Evolutionary conservation across 2,797 vertebrate species (phyloP).

Genomic region (Malurus splendens): DNA sequence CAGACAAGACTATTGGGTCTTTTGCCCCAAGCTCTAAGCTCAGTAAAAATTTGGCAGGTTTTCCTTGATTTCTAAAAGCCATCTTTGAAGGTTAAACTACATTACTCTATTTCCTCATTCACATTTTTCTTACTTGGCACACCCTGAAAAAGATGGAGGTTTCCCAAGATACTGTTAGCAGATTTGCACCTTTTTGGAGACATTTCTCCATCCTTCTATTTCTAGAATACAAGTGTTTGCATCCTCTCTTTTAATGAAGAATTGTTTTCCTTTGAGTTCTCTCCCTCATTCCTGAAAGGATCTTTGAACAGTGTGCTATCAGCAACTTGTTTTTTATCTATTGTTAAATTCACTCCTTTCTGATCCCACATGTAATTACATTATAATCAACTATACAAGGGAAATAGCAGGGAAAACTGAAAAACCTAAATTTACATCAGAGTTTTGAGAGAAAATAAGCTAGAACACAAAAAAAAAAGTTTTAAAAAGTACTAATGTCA

Average conservation of each 20-base stretch:
- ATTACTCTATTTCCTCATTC: background rate
- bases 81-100: background rate
- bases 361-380: background rate
- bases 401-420: background rate
- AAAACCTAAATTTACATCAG: background rate
- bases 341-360: background rate
- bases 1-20: background rate
- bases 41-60: background rate
- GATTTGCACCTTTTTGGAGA: background rate
- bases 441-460: background rate
- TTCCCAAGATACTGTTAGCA: background rate
- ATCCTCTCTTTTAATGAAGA: background rate
- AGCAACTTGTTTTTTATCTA: background rate
- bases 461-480: background rate
- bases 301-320: background rate
- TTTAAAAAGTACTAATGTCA: background rate
- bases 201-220: background rate
- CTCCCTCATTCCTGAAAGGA: background rate
- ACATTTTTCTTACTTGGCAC: background rate
- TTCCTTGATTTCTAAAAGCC: background rate
- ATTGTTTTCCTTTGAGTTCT: background rate
- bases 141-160: background rate
- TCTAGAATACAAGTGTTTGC: background rate
- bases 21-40: background rate
- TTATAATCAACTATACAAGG: background rate